These are phyloP conservation scores for Naso thynnoides DNA, from an alignment of 2,797 vertebrate species.

Conservation along the genomic window DNA sequence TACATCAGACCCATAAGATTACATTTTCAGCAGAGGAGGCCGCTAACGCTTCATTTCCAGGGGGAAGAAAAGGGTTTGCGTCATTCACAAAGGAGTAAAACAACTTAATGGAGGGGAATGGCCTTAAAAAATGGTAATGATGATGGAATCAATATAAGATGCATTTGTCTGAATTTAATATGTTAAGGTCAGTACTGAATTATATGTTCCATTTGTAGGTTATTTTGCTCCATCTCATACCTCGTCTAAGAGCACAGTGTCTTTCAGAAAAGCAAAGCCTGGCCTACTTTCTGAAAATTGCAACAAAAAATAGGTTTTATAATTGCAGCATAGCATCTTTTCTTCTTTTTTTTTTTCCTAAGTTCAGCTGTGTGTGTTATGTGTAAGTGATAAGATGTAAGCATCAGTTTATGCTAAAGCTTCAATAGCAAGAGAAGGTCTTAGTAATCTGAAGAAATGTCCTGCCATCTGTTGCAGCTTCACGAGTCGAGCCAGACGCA, in stretches of 20 bases:
- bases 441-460: slow-evolving; percentile 18
- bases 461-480: slow-evolving; percentile 49
- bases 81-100: slow-evolving; percentile 24
- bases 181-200: slow-evolving; percentile 35
- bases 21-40: slow-evolving; percentile 20
- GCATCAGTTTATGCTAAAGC: background rate
- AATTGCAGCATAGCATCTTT: slow-evolving; percentile 12
- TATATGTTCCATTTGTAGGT: slow-evolving; percentile 17
- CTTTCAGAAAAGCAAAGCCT: slow-evolving; percentile 16
- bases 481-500: background rate
- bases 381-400: background rate
- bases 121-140: slow-evolving; percentile 12
- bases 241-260: background rate
- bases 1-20: slow-evolving; percentile 26
- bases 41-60: slow-evolving; percentile 17
- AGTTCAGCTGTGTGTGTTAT: no score
- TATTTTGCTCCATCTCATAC: slow-evolving; percentile 3
- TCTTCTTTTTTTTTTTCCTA: background rate
- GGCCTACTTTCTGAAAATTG: slow-evolving; percentile 6
- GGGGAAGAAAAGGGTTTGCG: slow-evolving; percentile 10
- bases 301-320: slow-evolving; percentile 23
- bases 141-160: slow-evolving; percentile 32
- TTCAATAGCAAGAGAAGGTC: background rate
- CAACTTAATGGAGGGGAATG: slow-evolving; percentile 30
- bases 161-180: slow-evolving; percentile 30